phyloP scores from a whole-genome alignment of 2,888 invertebrate genomes.

The Criorhina ranunculi region DNA sequence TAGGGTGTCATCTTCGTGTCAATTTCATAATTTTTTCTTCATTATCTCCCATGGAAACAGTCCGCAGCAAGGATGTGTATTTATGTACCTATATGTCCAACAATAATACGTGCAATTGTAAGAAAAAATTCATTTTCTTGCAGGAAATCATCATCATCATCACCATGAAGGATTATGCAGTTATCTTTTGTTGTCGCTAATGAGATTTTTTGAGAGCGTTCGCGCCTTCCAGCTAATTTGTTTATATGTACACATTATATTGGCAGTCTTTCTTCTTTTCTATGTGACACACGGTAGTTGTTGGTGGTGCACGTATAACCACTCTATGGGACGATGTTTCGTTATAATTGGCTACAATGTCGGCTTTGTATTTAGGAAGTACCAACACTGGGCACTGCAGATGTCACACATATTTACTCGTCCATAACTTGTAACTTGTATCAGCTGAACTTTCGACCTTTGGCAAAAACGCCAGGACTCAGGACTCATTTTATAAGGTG shows the following conservation, averaged over 20 bases:
- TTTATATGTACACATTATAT: constrained; percentile 67
- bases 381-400: constrained; percentile 52
- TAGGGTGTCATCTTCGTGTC: constrained; percentile 74
- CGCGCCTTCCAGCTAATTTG: constrained; percentile 72
- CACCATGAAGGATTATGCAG: constrained; percentile 75
- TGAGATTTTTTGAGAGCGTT: constrained; percentile 72
- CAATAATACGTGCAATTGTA: constrained; percentile 67
- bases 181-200: constrained; percentile 76
- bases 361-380: constrained; percentile 67
- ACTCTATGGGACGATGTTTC: constrained; percentile 59
- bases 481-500: too few relatives aligned
- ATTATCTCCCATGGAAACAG: constrained; percentile 59
- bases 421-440: constrained; percentile 6
- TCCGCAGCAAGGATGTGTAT: constrained; percentile 56
- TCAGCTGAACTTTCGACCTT: too few relatives aligned
- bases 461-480: too few relatives aligned
- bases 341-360: constrained; percentile 69
- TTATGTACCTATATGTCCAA: constrained; percentile 49
- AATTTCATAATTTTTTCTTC: constrained; percentile 72
- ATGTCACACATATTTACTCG: constrained; percentile 63
- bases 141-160: constrained; percentile 66
- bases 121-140: constrained; percentile 72
- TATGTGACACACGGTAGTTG: constrained; percentile 53
- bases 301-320: constrained; percentile 60
- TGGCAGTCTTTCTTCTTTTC: constrained; percentile 40